Conservation (phyloP, 1,140 invertebrate genomes). For the Dendroctonus valens region DNA sequence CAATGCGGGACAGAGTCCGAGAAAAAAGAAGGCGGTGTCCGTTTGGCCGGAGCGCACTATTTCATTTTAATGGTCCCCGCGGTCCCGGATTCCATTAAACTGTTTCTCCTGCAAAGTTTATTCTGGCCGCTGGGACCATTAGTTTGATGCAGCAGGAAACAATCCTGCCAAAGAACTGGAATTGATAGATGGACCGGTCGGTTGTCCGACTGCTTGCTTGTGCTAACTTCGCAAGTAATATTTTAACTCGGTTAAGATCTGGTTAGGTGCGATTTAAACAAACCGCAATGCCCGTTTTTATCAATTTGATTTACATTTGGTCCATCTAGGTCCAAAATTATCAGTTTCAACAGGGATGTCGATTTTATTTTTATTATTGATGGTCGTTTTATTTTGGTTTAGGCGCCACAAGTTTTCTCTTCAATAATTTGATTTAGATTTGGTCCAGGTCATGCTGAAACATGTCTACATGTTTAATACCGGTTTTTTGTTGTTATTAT, state of each 20-base stretch:
- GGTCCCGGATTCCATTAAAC: slow-evolving; percentile 53
- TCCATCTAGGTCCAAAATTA: no score
- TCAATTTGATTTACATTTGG: no score
- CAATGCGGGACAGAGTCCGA: slow-evolving; percentile 23
- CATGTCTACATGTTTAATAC: no score
- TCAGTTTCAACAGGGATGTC: no score
- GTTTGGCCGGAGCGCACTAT: slow-evolving; percentile 48
- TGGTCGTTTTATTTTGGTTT: no score
- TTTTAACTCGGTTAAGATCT: slow-evolving; percentile 24
- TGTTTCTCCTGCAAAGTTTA: slow-evolving; percentile 51
- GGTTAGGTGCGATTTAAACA: not conserved
- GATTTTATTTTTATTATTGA: no score
- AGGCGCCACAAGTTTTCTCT: no score
- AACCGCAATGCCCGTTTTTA: not conserved
- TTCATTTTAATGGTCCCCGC: slow-evolving; percentile 54
- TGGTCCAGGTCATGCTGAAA: no score
- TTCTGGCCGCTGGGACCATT: slow-evolving; percentile 51
- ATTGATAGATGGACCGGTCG: slow-evolving; percentile 46
- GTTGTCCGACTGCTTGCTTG: slow-evolving; percentile 39
- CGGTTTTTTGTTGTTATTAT: no score
- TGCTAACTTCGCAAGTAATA: slow-evolving; percentile 42
- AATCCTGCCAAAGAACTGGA: slow-evolving; percentile 47
- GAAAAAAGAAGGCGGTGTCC: slow-evolving; percentile 35
- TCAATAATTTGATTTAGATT: no score
- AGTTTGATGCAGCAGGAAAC: slow-evolving; percentile 50